Conservation (phyloP, 2,888 invertebrate genomes). For the Meteorus colon region DNA sequence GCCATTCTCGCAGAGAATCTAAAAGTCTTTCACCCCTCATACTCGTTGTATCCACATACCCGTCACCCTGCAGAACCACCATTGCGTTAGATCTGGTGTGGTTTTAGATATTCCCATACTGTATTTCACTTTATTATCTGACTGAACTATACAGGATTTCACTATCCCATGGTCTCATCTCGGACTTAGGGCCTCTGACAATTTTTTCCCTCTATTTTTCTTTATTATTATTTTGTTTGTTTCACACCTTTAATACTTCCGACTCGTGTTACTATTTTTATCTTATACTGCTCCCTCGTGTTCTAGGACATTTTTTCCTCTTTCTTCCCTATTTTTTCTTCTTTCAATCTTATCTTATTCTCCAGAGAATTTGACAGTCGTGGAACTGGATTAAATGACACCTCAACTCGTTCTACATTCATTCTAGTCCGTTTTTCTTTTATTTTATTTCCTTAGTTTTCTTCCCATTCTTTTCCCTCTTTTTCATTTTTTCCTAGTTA, state of each 20-base stretch:
- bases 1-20: not conserved
- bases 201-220: not conserved
- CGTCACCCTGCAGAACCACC: conserved; percentile 17
- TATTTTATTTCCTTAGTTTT: conserved; percentile 17
- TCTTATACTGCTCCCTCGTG: conserved; percentile 11
- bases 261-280: not conserved
- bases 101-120: conserved; percentile 13
- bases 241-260: not conserved
- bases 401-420: conserved; percentile 28
- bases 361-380: conserved; percentile 26
- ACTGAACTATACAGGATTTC: conserved; percentile 11
- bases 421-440: conserved; percentile 5
- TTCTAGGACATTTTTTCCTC: not conserved
- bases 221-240: conserved; percentile 5
- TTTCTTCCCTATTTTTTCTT: conserved; percentile 6
- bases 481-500: conserved; percentile 29
- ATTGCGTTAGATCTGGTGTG: not conserved
- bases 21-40: not conserved
- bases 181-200: conserved; percentile 14
- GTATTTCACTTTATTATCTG: conserved; percentile 31
- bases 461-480: conserved; percentile 12
- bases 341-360: conserved; percentile 28
- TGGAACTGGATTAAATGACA: conserved; percentile 31
- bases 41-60: conserved; percentile 13
- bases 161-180: conserved; percentile 23